A percentile compares a stretch with the other conserved stretches of the same genome.
These are phyloP conservation scores for Hemicrepidius hirtus DNA, from an alignment of 2,888 invertebrate species.

Conservation along the genomic window DNA sequence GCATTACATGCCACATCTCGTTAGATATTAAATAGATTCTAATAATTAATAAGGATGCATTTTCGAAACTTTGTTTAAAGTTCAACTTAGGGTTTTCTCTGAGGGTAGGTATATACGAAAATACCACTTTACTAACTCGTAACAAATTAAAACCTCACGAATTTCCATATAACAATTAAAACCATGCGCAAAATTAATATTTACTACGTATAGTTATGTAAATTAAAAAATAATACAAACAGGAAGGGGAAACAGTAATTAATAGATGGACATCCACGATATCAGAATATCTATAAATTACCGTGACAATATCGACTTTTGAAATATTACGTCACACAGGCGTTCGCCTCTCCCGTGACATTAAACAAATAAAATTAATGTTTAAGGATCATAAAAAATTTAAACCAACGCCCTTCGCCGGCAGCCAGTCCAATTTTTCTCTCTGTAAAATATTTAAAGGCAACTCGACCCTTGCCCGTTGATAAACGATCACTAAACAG, in stretches of 20 bases:
- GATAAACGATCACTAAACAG: constrained; percentile 21
- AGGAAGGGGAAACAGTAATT: too few relatives aligned
- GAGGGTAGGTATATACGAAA: too few relatives aligned
- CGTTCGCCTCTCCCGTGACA: constrained; percentile 1
- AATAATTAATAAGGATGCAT: not conserved
- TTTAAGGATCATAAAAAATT: constrained; percentile 25
- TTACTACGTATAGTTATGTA: too few relatives aligned
- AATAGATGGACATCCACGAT: too few relatives aligned
- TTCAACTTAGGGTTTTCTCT: too few relatives aligned
- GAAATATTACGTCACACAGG: constrained; percentile 4
- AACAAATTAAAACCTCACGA: too few relatives aligned
- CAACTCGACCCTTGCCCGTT: constrained; percentile 5
- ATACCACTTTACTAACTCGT: too few relatives aligned
- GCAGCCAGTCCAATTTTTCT: constrained; percentile 25
- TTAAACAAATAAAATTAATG: constrained; percentile 32
- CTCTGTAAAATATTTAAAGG: constrained; percentile 19
- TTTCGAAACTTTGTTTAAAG: not conserved
- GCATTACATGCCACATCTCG: not conserved
- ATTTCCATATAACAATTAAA: too few relatives aligned
- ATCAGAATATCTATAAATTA: constrained; percentile 3
- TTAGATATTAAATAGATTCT: constrained; percentile 2
- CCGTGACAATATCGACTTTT: constrained; percentile 20
- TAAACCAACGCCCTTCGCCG: constrained; percentile 9
- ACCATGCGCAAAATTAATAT: too few relatives aligned
- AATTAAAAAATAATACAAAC: too few relatives aligned